phyloP scores from a whole-genome alignment of 2,797 vertebrate species.

The Coranthus polyacanthus region DNA sequence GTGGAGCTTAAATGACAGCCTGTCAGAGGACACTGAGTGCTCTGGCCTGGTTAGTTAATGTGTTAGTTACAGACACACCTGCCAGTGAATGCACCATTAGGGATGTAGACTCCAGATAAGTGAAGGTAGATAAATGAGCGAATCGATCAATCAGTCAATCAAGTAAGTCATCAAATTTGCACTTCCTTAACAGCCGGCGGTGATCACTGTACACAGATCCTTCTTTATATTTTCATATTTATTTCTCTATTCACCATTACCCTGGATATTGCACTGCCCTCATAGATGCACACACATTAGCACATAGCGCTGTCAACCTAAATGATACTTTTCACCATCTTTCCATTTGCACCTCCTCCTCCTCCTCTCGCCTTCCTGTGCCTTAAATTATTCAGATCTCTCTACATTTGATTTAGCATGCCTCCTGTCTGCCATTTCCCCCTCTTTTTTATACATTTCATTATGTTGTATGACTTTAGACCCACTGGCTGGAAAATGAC shows the following conservation, averaged over 20 bases:
- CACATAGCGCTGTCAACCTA: slow-evolving; percentile 85
- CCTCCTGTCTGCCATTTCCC: slow-evolving; percentile 84
- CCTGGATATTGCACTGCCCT: slow-evolving; percentile 73
- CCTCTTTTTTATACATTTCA: slow-evolving; percentile 88
- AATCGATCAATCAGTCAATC: slow-evolving; percentile 60
- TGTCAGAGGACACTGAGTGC: slow-evolving; percentile 65
- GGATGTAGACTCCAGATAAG: slow-evolving; percentile 30
- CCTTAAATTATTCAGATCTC: slow-evolving; percentile 90
- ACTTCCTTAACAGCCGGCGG: slow-evolving; percentile 63
- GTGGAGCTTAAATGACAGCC: slow-evolving; percentile 62
- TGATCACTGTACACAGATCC: slow-evolving; percentile 49
- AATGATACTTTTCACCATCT: slow-evolving; percentile 86
- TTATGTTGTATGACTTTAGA: slow-evolving; percentile 90
- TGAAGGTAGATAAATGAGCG: slow-evolving; percentile 45
- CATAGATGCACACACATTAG: slow-evolving; percentile 80
- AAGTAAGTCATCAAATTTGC: slow-evolving; percentile 68
- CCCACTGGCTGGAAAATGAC: slow-evolving; percentile 91
- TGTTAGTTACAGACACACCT: slow-evolving; percentile 76
- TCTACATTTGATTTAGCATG: slow-evolving; percentile 88
- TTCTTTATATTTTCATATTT: slow-evolving; percentile 69
- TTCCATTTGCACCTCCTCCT: slow-evolving; percentile 83
- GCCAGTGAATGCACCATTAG: slow-evolving; percentile 46
- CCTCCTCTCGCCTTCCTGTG: slow-evolving; percentile 79
- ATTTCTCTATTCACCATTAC: slow-evolving; percentile 67
- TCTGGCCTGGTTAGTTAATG: slow-evolving; percentile 69